Conservation (phyloP, 2,888 invertebrate genomes). For the Formica aserva region DNA sequence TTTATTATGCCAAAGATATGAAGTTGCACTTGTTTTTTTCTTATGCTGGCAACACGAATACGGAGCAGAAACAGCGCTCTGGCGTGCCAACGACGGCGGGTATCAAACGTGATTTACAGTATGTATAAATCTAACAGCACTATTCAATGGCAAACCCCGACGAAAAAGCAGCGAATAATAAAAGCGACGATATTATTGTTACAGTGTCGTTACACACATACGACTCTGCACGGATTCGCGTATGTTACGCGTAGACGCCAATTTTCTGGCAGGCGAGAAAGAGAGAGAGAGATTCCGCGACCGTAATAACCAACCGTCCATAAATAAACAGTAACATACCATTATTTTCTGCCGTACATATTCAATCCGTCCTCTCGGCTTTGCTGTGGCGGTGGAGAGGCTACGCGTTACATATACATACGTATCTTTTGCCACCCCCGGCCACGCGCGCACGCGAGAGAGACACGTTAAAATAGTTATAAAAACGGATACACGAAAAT, state of each 20-base stretch:
- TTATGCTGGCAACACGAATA: background rate
- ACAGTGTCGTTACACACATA: conserved; percentile 6
- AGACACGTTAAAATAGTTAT: conserved; percentile 61
- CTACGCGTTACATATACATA: background rate
- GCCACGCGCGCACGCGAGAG: background rate
- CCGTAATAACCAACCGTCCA: conserved; percentile 58
- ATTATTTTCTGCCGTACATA: conserved; percentile 44
- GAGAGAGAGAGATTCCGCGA: background rate
- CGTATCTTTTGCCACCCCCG: background rate
- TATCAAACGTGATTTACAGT: conserved; percentile 50
- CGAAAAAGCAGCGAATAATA: conserved; percentile 37
- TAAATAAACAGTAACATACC: conserved; percentile 45
- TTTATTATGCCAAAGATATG: background rate
- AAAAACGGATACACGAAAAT: conserved; percentile 36
- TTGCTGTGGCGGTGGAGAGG: background rate
- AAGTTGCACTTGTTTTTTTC: background rate
- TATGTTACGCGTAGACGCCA: conserved; percentile 17
- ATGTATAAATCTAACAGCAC: conserved; percentile 33
- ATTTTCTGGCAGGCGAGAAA: conserved; percentile 40
- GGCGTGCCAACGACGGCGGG: conserved; percentile 17
- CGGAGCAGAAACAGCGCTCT: background rate
- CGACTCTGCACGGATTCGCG: conserved; percentile 12
- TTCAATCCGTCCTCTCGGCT: conserved; percentile 41
- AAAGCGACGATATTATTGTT: conserved; percentile 24
- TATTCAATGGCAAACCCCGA: conserved; percentile 36